Percentiles rank a stretch among this genome's conserved stretches.
phyloP scores from a whole-genome alignment of 1,140 invertebrate species.

The Rhopalosiphum padi region DNA sequence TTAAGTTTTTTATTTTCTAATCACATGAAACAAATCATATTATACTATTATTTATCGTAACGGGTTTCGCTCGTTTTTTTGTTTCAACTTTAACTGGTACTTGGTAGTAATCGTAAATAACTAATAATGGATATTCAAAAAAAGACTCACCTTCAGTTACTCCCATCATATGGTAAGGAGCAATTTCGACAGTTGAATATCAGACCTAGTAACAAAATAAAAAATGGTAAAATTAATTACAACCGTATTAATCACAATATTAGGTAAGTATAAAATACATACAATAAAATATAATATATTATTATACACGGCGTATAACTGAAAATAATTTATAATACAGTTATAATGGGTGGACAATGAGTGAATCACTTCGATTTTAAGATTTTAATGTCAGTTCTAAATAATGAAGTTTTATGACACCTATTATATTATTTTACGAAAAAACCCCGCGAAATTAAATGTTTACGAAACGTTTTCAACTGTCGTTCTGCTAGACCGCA shows the following conservation, averaged over 20 bases:
- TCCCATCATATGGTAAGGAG: constrained; percentile 57
- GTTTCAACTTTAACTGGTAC: background rate
- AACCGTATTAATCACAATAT: background rate
- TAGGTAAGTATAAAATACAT: background rate
- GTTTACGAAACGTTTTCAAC: constrained; percentile 22
- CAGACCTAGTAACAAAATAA: constrained; percentile 7
- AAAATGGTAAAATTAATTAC: constrained; percentile 22
- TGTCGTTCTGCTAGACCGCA: background rate
- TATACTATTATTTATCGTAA: background rate
- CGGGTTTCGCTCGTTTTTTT: background rate
- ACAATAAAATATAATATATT: background rate
- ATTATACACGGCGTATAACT: background rate
- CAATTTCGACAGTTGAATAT: constrained; percentile 38
- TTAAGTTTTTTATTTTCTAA: background rate
- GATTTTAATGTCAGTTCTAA: background rate
- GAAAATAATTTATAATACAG: background rate
- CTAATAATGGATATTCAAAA: background rate
- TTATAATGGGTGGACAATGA: background rate
- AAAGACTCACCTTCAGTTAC: constrained; percentile 54
- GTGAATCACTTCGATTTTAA: background rate
- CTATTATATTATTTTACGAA: background rate
- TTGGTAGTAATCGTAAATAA: background rate
- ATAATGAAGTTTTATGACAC: background rate
- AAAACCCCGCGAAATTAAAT: background rate
- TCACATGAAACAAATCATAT: background rate